Evolutionary conservation across 1,140 invertebrate genomes (phyloP), one percentile per base, ranked within the genome.

Genomic region (Microplitis mediator): DNA sequence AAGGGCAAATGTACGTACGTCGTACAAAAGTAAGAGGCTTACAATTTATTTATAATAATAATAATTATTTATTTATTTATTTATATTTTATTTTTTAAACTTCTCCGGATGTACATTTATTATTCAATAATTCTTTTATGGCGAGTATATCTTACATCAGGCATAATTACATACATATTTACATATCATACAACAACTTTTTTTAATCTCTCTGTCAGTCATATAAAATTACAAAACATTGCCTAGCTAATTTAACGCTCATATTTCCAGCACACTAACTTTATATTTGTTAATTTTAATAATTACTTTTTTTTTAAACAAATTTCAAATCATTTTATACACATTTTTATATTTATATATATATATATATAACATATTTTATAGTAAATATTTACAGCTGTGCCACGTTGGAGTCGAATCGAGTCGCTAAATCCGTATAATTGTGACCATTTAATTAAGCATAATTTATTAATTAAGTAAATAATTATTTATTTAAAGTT

Each of bases 161-260:
- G 85, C 85, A 81, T 80, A 78, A 82, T 76, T 78, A 84, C 79
- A 78, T 86, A 87, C 86, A 87, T 87, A 87, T 87, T 81, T 87
- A 87, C 86, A 87, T 87, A 87, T 87, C 76, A 73, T 87, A 87
- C 85, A 87, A 76, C 74, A 79, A 77, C 75, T 34, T 63, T 69
- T 69, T 50, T 64, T 8, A 50, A 36, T 75, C 52, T 63, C 76
- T 76, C 71, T 77, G 76, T 71, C 73, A 51, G 35, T 62, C 79
- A 82, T 84, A 84, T 84, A 84, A 84, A 84, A 83, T 84, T 83
- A 84, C 77, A 83, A 84, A 84, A 84, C 82, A 83, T 82, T 82
- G 80, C 81, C 83, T 84, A 84, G 79, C 83, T 84, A 84, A 78
- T 77, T 70, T 45, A 45, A 45, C 39, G 70, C 52, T 72, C 62